Evolutionary conservation across 2,113 vertebrate species (phyloP).

Genomic region (Psammodynastes pulverulentus): DNA sequence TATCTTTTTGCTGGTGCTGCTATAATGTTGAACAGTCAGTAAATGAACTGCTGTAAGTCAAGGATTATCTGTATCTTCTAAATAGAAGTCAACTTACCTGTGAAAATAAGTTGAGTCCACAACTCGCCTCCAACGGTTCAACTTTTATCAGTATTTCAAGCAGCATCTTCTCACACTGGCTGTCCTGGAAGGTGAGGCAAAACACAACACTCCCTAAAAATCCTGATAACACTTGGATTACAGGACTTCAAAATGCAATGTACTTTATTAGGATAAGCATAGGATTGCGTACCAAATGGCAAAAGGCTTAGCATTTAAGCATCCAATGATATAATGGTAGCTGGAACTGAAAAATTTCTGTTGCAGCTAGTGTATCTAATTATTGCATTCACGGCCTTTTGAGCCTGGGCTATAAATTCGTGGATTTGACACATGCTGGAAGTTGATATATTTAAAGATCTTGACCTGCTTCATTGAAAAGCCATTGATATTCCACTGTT

Average conservation of each 20-base stretch:
- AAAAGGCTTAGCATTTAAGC: neutral
- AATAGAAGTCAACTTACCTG: no score
- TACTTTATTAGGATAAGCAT: neutral
- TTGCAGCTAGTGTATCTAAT: neutral
- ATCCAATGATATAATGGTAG: neutral
- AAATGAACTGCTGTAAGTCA: no score
- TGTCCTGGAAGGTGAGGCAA: no score
- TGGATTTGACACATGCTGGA: neutral
- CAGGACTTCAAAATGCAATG: neutral
- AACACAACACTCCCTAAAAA: no score
- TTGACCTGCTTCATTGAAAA: neutral
- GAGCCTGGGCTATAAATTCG: neutral
- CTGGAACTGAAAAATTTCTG: neutral
- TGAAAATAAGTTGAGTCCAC: no score
- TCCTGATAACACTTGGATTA: no score
- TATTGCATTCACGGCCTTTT: neutral
- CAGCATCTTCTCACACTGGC: no score
- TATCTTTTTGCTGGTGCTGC: conserved; percentile 3
- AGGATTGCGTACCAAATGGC: neutral
- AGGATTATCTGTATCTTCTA: no score
- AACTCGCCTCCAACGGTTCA: no score
- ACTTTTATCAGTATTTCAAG: no score
- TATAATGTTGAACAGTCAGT: no score
- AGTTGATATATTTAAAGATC: neutral
- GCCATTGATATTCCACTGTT: neutral